Base-by-base conservation (phyloP, 2,888 invertebrate genomes). In the Teleiodes luculella region DNA sequence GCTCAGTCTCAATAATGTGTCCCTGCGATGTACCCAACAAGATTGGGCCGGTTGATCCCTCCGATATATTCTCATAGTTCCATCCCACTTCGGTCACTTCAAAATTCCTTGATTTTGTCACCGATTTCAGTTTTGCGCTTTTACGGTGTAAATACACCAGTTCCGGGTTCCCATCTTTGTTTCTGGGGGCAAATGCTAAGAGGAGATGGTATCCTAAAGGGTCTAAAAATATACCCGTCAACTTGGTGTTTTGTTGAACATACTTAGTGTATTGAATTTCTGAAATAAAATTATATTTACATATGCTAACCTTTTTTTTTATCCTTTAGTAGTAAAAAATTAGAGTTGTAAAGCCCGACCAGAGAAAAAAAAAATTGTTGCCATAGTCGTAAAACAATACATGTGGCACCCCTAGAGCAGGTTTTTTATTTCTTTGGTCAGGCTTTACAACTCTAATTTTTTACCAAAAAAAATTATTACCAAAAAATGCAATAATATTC, bases 21-120 rank as follows among this genome's bases (percentile, higher is more conserved):
- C 98, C 98, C 74, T 95, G 95, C 0, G 95, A 95, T 0, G 97
- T 98, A 5, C 98, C 98, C 43, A 98, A 76, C 37, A 98, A 85
- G 66, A 98, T 97, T 0, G 96, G 93, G 0, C 96, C 96, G 0
- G 97, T 96, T 0, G 93, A 91, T 1, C 76, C 81, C 56, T 94
- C 93, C 0, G 92, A 93, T 1, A 91, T 92, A 63, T 95, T 94
- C 55, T 92, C 91, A 63, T 92, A 92, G 78, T 96, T 97, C 95
- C 98, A 98, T 0, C 94, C 98, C 0, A 98, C 95, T 49, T 96
- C 95, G 0, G 97, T 97, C 20, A 98, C 94, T 74, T 96, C 95
- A 77, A 97, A 95, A 37, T 94, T 93, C 61, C 91, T 89, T 46
- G 93, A 93, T 77, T 94, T 94, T 30, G 73, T 79, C 0, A 90